Conservation (phyloP, 2,113 vertebrate genomes). For the Poecilia latipinna region DNA sequence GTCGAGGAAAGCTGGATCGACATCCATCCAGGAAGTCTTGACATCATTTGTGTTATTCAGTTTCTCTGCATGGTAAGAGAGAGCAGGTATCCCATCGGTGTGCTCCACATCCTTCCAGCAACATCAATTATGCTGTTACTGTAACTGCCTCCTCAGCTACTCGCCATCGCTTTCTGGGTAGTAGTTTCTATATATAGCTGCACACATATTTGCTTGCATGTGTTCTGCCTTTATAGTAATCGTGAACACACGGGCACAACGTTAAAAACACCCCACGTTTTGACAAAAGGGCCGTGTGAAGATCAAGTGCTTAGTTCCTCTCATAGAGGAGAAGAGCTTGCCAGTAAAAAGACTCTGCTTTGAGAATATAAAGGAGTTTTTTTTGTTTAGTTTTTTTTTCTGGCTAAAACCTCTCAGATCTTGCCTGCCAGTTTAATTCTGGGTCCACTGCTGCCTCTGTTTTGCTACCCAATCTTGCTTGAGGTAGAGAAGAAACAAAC, state of each 20-base stretch:
- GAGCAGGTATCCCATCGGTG: background rate
- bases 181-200: background rate
- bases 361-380: background rate
- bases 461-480: background rate
- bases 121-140: background rate
- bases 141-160: slow-evolving; percentile 1
- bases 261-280: background rate
- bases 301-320: background rate
- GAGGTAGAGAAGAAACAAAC: background rate
- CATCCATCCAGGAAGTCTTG: background rate
- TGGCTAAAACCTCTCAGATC: background rate
- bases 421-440: background rate
- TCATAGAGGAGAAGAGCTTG: background rate
- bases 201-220: background rate
- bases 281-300: background rate
- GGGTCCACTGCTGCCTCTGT: background rate
- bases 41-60: background rate
- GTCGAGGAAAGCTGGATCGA: background rate
- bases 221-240: background rate
- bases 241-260: background rate
- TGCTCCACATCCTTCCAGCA: background rate
- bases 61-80: background rate
- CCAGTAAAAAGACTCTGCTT: background rate
- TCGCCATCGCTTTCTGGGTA: background rate
- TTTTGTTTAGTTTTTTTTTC: background rate